Evolutionary conservation across 2,888 invertebrate genomes (phyloP).

Genomic region (Microctonus aethiopoides): DNA sequence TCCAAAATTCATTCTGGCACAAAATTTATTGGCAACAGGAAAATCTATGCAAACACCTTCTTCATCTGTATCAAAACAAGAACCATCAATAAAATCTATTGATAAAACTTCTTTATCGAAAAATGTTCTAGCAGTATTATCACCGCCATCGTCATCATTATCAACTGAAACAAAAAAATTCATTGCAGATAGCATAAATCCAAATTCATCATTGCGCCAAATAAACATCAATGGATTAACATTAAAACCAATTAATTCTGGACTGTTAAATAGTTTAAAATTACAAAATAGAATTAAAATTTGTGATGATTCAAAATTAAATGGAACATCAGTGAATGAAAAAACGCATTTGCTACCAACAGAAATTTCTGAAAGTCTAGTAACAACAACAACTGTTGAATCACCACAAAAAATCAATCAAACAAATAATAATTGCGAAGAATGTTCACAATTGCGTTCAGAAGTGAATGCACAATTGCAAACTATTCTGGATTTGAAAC

Average conservation of each 20-base stretch:
- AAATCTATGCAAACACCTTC: not conserved
- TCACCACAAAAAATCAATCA: constrained; percentile 41
- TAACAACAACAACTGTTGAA: constrained; percentile 38
- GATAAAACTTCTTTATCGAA: not conserved
- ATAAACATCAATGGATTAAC: not conserved
- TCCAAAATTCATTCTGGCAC: not conserved
- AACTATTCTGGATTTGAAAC: constrained; percentile 1
- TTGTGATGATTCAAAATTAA: not conserved
- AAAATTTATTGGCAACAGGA: not conserved
- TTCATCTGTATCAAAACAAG: no score
- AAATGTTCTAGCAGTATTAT: not conserved
- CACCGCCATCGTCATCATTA: not conserved
- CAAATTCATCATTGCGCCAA: not conserved
- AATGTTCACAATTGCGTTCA: constrained; percentile 41
- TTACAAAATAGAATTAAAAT: not conserved
- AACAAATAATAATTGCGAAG: constrained; percentile 44
- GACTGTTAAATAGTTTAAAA: not conserved
- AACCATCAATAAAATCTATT: no score
- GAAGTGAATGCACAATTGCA: constrained; percentile 3
- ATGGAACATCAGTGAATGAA: not conserved
- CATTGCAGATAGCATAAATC: not conserved
- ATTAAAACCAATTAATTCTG: not conserved
- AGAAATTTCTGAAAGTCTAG: no score
- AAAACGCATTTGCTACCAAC: no score
- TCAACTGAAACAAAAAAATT: not conserved